Conservation (phyloP, 2,797 vertebrate genomes). For the Myiothlypis coronata region DNA sequence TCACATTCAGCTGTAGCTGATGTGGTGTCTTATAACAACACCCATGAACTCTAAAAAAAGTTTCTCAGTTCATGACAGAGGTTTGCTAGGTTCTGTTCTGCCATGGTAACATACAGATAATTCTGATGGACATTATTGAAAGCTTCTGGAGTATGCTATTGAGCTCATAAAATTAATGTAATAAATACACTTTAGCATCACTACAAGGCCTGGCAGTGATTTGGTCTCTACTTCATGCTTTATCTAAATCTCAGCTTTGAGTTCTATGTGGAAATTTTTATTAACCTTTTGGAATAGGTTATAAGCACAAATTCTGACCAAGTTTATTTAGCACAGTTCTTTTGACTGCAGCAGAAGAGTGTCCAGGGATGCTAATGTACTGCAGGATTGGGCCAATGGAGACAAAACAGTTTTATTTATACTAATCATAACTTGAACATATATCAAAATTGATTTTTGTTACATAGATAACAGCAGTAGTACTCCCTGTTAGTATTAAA, state of each 20-base stretch:
- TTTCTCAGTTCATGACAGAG: not conserved
- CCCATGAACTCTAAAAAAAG: not conserved
- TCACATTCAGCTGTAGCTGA: constrained; percentile 5
- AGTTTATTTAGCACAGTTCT: not conserved
- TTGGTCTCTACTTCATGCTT: not conserved
- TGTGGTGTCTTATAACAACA: constrained; percentile 11
- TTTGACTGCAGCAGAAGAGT: not conserved
- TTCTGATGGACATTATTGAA: not conserved
- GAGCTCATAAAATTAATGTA: not conserved
- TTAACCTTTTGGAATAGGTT: not conserved
- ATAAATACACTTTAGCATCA: not conserved
- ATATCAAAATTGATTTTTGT: not conserved
- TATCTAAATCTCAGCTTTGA: not conserved
- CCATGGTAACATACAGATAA: not conserved
- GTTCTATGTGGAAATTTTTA: not conserved
- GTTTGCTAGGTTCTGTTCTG: not conserved
- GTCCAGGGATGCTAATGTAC: not conserved
- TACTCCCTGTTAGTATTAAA: constrained; percentile 11
- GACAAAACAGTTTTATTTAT: not conserved
- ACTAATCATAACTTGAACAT: not conserved
- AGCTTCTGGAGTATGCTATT: not conserved
- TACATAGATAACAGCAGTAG: not conserved
- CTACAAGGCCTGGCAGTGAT: not conserved
- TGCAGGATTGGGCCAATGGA: not conserved
- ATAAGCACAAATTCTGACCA: not conserved